Evolutionary conservation across 2,797 vertebrate species (phyloP), one percentile per base, ranked within the genome.

Genomic region (Oreochromis grahami): DNA sequence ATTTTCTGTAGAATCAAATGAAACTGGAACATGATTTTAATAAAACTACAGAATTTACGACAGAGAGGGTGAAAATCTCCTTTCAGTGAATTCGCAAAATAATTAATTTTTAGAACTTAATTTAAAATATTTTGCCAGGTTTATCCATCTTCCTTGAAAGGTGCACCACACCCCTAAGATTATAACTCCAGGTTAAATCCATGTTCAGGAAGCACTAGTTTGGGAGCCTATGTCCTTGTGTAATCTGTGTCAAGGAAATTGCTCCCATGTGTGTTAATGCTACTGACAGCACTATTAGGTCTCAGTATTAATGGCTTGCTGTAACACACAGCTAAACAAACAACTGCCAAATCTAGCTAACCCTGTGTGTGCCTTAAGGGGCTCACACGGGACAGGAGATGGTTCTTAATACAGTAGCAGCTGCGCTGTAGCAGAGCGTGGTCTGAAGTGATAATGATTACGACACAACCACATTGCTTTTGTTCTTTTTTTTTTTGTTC

Each of bases 281-380:
- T 87, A 87, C 92, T 86, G 91, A 94, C 91, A 93, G 84, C 84
- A 90, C 89, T 90, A 92, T 90, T 92, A 94, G 84, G 76, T 88
- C 81, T 84, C 15, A 43, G 88, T 91, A 93, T 94, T 94, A 94
- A 94, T 93, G 90, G 91, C 89, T 92, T 83, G 91, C 86, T 88
- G 87, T 92, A 92, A 94, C 89, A 90, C 91, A 86, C 89, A 88
- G 92, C 94, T 95, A 95, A 94, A 96, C 93, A 95, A 95, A 95
- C 93, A 95, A 90, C 85, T 87, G 86, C 88, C 88, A 86, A 88
- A 85, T 92, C 87, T 82, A 82, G 83, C 88, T 86, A 83, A 88
- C 81, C 84, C 80, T n/a, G 45, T 77, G 79, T 88, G 79, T 88
- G 88, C 91, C 94, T 87, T 79, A 83, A 90, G 91, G 88, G 82